A percentile compares a stretch with the other conserved stretches of the same genome.
Conservation (phyloP, 1,140 invertebrate genomes). For the Aplysia californica region DNA sequence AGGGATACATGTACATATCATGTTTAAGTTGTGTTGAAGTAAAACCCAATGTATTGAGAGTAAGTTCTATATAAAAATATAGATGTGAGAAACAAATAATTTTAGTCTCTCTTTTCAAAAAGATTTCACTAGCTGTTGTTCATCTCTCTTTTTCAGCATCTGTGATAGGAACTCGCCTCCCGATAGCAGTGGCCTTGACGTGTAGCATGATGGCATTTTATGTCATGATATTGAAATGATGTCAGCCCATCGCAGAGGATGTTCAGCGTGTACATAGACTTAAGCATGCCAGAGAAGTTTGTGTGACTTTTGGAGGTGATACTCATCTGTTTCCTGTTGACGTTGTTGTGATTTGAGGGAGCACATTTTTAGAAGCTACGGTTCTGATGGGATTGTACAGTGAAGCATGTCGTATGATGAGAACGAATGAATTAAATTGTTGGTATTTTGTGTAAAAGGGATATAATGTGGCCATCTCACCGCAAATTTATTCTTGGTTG, state of each 20-base stretch:
- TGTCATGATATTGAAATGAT: conserved; percentile 58
- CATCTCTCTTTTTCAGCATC: conserved; percentile 60
- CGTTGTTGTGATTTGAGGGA: not conserved
- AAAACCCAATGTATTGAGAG: too few relatives aligned
- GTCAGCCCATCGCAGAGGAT: not conserved
- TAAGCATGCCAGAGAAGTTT: not conserved
- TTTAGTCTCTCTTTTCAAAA: too few relatives aligned
- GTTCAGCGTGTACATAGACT: not conserved
- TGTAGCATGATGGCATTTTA: conserved; percentile 64
- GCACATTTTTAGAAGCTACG: not conserved
- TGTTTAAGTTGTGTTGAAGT: too few relatives aligned
- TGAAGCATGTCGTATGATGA: not conserved
- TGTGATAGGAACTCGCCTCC: conserved; percentile 64
- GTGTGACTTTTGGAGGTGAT: not conserved
- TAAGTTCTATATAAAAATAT: too few relatives aligned
- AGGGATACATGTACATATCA: too few relatives aligned
- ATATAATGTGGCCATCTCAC: too few relatives aligned
- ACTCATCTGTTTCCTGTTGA: not conserved
- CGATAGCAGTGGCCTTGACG: conserved; percentile 58
- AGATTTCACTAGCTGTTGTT: too few relatives aligned
- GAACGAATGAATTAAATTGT: too few relatives aligned
- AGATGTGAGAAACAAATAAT: too few relatives aligned
- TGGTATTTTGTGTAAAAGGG: too few relatives aligned
- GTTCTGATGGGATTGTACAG: not conserved
- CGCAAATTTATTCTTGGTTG: too few relatives aligned